Evolutionary conservation across 2,113 vertebrate species (phyloP), one percentile per base, ranked within the genome.

Genomic region (Scartelaos histophorus): DNA sequence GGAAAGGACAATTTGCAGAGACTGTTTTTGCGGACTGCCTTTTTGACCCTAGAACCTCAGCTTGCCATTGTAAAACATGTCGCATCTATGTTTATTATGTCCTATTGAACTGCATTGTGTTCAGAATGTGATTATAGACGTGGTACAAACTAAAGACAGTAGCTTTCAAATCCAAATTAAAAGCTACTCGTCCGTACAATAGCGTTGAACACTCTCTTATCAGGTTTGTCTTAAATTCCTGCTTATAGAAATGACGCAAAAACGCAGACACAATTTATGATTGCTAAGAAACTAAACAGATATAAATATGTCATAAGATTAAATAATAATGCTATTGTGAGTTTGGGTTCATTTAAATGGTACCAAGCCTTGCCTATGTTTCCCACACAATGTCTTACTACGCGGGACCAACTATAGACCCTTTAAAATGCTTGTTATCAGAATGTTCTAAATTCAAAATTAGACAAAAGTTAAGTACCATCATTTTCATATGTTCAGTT

Each of bases 1-100:
- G 72, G 25, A 66, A 12, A 47, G 25, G 29, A 21, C 35, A 47
- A n/a, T 73, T 57, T 24, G 24, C 53, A 0, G 43, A 6, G 51
- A 74, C 53, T 70, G 57, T 19, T 82, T 43, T 92, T 89, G 60
- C 45, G 6, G 58, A 80, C 71, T 45, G 88, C 90, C 82, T 90
- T 93, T 76, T 66, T 85, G 84, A 88, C 88, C 82, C 71, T 79
- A 69, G 82, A 85, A 90, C 82, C 85, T 87, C 80, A 75, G 73
- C 86, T 85, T 91, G 90, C 87, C 81, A 73, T 79, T 82, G 71
- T 81, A 73, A 71, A 64, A 78, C 21, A 81, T 69, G 73, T 83
- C 75, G 84, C 80, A 62, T 78, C 35, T 77, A 75, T 60, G 74
- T 67, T 80, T 70, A 22, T 13, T 13, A 24, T 5, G 51, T 90